These are phyloP conservation scores for Ennomos erosarius DNA, from an alignment of 2,888 invertebrate species.

Conservation along the genomic window DNA sequence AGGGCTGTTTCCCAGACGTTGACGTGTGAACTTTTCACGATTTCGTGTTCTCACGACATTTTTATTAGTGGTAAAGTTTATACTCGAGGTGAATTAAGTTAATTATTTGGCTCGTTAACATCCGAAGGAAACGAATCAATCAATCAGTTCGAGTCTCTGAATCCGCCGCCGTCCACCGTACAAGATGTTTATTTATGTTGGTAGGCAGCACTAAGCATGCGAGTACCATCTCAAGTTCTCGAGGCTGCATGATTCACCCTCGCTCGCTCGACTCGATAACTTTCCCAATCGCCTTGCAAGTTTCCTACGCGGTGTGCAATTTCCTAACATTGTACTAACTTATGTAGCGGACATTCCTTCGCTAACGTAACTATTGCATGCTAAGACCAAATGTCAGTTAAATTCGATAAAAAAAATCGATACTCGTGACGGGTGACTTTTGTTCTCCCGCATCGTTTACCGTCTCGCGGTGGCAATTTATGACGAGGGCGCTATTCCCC, in stretches of 20 bases:
- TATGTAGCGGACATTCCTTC: constrained; percentile 32
- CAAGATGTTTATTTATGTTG: constrained; percentile 63
- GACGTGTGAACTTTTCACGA: constrained; percentile 53
- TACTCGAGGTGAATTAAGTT: constrained; percentile 43
- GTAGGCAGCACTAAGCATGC: constrained; percentile 46
- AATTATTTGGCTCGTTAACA: constrained; percentile 55
- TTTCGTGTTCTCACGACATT: constrained; percentile 52
- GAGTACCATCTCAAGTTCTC: constrained; percentile 52
- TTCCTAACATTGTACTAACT: constrained; percentile 45
- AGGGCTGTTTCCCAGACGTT: constrained; percentile 55
- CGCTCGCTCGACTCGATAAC: constrained; percentile 42
- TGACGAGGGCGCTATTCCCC: constrained; percentile 62
- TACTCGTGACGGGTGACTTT: constrained; percentile 58
- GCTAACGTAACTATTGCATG: constrained; percentile 40
- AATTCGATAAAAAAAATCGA: constrained; percentile 62
- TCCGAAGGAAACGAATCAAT: constrained; percentile 53
- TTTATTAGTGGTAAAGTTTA: constrained; percentile 50
- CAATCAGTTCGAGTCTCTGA: constrained; percentile 49
- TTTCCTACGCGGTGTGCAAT: constrained; percentile 38
- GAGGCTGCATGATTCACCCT: constrained; percentile 61
- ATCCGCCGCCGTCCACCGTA: constrained; percentile 49
- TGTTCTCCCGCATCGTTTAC: constrained; percentile 67
- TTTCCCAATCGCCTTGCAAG: constrained; percentile 50
- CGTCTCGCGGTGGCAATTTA: constrained; percentile 55
- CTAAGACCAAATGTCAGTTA: constrained; percentile 60